Base-by-base conservation (phyloP, 1,140 invertebrate genomes). In the Diuraphis noxia region DNA sequence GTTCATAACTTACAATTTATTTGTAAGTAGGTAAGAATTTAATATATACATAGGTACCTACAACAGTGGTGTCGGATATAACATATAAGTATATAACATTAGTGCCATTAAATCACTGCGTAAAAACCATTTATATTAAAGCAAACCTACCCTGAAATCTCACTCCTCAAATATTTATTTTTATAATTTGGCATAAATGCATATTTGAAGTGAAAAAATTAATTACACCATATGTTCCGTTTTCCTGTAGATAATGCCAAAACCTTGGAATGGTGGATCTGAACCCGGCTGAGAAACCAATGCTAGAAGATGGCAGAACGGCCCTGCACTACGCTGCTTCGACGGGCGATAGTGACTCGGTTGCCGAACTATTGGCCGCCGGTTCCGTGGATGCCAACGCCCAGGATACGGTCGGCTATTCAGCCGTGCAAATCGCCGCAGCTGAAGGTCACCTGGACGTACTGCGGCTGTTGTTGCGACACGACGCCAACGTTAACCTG, bases 381-480 rank as follows among this genome's bases (percentile, higher is more conserved):
- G 77, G 77, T 13, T 52, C 89, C 34, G 89, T 91, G 34, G 77
- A 91, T 10, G 72, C 43, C 7, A 91, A 91, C 43, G 63, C 89
- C 23, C 89, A 46, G 6, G 89, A 91, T 23, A 77, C 89, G 36
- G 91, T 92, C 34, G 97, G 96, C 1, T 96, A 96, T 93, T 96
- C 96, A 79, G 95, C 96, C 13, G 93, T 98, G 89, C 97, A 98
- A 93, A 95, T 96, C 92, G 97, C 97, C 41, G 96, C 97, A 3
- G 96, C 97, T n/a, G 96, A 97, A 93, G 97, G 97, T 3, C 96
- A 97, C 93, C 95, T 96, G 92, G 96, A 97, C 52, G 95, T 96
- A 77, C 95, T 97, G 56, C 94, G 95, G 77, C 93, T 97, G 88
- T 94, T 98, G 77, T 94, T 98, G 92, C 96, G 96, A 92, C 95